Evolutionary conservation across 92 coral and sea anemone genomes (phyloP).

Genomic region (Palythoa heliodiscus): DNA sequence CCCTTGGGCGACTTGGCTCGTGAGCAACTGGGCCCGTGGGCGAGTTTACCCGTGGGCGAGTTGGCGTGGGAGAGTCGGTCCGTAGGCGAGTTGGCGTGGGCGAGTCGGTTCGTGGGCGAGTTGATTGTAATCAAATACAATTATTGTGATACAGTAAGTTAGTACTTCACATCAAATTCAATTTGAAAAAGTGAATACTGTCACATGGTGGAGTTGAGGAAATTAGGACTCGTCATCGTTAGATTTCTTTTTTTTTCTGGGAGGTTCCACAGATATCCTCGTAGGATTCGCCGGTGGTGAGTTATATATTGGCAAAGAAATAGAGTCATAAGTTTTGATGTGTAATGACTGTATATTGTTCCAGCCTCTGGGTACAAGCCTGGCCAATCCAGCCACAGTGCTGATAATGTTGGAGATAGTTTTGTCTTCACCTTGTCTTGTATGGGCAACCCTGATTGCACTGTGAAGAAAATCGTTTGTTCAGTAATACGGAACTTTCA

Average conservation of each 20-base stretch:
- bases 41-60: too few species aligned
- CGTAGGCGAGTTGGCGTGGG: too few species aligned
- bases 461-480: constrained; percentile 40
- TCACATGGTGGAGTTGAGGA: too few species aligned
- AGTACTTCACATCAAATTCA: too few species aligned
- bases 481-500: not conserved
- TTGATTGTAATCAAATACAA: too few species aligned
- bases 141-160: too few species aligned
- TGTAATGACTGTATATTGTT: constrained; percentile 86
- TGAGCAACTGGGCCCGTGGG: too few species aligned
- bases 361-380: constrained; percentile 93
- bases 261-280: constrained; percentile 56
- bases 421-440: constrained; percentile 79
- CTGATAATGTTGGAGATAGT: constrained; percentile 75
- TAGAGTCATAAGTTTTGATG: constrained; percentile 86
- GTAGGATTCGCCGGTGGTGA: constrained; percentile 82
- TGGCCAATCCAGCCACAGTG: constrained; percentile 74
- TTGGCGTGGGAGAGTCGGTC: too few species aligned
- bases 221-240: not conserved
- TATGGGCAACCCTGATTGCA: constrained; percentile 89
- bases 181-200: too few species aligned
- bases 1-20: too few species aligned
- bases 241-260: constrained; percentile 58
- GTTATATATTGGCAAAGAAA: constrained; percentile 90
- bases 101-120: too few species aligned